These are phyloP conservation scores for Notothenia coriiceps DNA, from an alignment of 2,113 vertebrate genomes.

Conservation along the genomic window DNA sequence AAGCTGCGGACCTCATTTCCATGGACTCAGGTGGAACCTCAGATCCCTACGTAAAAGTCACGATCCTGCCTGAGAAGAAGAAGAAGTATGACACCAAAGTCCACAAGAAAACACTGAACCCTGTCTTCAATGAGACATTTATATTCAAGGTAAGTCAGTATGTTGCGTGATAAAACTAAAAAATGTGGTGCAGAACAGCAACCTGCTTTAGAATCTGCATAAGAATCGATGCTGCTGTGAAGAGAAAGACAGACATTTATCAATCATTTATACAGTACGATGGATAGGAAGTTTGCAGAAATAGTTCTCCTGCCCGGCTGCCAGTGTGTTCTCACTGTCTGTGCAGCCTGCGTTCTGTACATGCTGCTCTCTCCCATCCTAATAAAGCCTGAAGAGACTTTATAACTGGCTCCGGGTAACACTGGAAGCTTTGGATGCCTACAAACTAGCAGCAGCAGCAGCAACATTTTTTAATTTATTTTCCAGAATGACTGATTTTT, in stretches of 20 bases:
- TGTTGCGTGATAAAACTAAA: neutral
- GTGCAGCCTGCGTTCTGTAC: slow-evolving; percentile 4
- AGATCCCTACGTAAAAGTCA: slow-evolving; percentile 95
- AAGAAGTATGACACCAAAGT: slow-evolving; percentile 99
- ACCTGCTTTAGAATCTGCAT: neutral
- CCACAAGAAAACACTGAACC: slow-evolving; percentile 97
- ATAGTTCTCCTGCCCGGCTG: neutral
- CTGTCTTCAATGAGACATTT: slow-evolving; percentile 97
- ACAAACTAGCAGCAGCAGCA: slow-evolving; percentile 27
- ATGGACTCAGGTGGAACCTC: slow-evolving; percentile 97
- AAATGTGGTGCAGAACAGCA: neutral
- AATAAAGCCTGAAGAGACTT: slow-evolving; percentile 76
- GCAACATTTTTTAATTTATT: neutral
- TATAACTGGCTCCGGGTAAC: slow-evolving; percentile 33
- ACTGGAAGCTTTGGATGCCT: slow-evolving; percentile 30
- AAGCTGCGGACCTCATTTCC: slow-evolving; percentile 95
- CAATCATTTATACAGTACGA: neutral
- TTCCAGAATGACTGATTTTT: neutral
- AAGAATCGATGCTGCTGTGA: neutral
- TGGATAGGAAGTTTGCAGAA: neutral
- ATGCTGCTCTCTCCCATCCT: slow-evolving; percentile 57
- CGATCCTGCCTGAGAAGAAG: slow-evolving; percentile 96
- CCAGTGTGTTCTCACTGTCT: slow-evolving; percentile 22
- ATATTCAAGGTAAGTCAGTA: slow-evolving; percentile 91
- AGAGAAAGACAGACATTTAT: neutral